Evolutionary conservation across 2,888 invertebrate species (phyloP).

Genomic region (Eueremaeus valkanovi): DNA sequence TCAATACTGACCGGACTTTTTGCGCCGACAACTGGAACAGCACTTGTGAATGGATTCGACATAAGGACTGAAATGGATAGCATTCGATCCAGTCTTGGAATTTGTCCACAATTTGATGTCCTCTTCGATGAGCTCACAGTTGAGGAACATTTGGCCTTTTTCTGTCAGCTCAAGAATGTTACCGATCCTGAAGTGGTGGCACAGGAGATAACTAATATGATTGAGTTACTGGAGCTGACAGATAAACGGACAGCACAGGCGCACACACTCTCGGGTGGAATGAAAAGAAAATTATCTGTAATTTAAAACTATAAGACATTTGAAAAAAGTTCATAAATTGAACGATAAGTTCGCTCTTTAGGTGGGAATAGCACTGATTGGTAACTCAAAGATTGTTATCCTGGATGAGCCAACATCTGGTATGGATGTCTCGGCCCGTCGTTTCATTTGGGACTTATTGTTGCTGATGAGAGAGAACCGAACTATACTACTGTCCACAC

Average conservation of each 20-base stretch:
- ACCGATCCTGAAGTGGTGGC: constrained; percentile 49
- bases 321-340: not conserved
- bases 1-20: constrained; percentile 63
- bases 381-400: constrained; percentile 62
- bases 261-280: constrained; percentile 67
- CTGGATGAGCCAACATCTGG: constrained; percentile 58
- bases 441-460: constrained; percentile 69
- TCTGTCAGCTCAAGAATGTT: constrained; percentile 67
- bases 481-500: constrained; percentile 74
- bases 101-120: constrained; percentile 68
- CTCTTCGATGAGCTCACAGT: constrained; percentile 78
- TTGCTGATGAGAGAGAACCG: constrained; percentile 56
- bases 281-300: constrained; percentile 67
- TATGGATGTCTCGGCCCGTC: constrained; percentile 60
- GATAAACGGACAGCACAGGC: constrained; percentile 62
- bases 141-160: constrained; percentile 75
- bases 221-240: constrained; percentile 63
- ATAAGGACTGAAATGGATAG: constrained; percentile 62
- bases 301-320: not conserved
- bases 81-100: constrained; percentile 62
- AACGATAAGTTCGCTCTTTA: not conserved
- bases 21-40: constrained; percentile 65
- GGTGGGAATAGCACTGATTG: constrained; percentile 67
- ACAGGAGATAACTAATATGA: constrained; percentile 53
- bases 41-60: constrained; percentile 68